Conservation (phyloP, 2,888 invertebrate genomes). For the Nomada ruficornis region DNA sequence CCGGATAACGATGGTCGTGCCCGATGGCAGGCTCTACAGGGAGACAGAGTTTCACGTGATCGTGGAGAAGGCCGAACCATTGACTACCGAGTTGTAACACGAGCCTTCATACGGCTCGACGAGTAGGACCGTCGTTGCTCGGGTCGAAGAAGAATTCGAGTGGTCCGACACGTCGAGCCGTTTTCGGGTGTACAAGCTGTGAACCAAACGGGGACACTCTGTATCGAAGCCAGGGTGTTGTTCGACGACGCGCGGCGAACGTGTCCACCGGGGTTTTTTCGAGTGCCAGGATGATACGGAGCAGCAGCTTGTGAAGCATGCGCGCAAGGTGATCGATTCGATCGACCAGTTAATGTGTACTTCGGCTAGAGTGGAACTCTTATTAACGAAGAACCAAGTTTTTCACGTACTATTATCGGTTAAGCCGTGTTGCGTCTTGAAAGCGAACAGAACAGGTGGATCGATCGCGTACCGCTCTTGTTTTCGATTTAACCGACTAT, state of each 20-base stretch:
- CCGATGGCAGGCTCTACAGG: slow-evolving; percentile 92
- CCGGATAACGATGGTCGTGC: slow-evolving; percentile 87
- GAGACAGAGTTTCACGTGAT: slow-evolving; percentile 95
- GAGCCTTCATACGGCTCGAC: slow-evolving; percentile 74
- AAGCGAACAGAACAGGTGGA: slow-evolving; percentile 37
- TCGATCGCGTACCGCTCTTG: slow-evolving; percentile 31
- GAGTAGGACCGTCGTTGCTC: slow-evolving; percentile 65
- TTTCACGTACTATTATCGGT: slow-evolving; percentile 40
- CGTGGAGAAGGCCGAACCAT: slow-evolving; percentile 92
- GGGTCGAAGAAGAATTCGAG: slow-evolving; percentile 61
- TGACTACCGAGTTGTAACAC: slow-evolving; percentile 91
- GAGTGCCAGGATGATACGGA: slow-evolving; percentile 2
- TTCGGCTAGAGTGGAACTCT: slow-evolving; percentile 5
- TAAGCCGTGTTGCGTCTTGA: slow-evolving; percentile 29
- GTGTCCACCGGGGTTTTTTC: slow-evolving; percentile 6
- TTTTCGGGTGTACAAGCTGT: slow-evolving; percentile 75
- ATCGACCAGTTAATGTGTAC: background rate
- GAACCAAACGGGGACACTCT: slow-evolving; percentile 26
- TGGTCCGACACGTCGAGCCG: slow-evolving; percentile 67
- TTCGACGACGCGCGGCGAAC: slow-evolving; percentile 16
- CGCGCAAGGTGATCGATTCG: background rate
- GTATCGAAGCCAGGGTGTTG: slow-evolving; percentile 19
- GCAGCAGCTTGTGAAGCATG: slow-evolving; percentile 20
- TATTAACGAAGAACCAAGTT: slow-evolving; percentile 29
- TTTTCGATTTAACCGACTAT: slow-evolving; percentile 64